These are phyloP conservation scores for Machaerirhynchus nigripectus DNA, from an alignment of 2,113 vertebrate species.

Conservation along the genomic window DNA sequence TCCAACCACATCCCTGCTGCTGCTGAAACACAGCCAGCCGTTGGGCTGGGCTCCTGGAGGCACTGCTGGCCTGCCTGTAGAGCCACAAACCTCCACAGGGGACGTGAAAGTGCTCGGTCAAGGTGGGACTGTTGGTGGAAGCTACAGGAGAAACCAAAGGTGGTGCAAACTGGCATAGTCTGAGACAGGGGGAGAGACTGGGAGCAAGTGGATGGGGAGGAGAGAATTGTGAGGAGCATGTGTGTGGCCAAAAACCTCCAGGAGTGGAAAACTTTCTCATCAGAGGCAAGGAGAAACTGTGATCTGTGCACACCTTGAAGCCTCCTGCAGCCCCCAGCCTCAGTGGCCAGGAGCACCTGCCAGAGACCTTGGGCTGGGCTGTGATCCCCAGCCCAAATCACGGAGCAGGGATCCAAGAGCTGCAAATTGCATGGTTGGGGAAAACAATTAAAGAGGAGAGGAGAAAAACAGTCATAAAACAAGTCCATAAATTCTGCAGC, in stretches of 20 bases:
- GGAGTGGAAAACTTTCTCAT: rapidly evolving
- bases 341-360: rapidly evolving
- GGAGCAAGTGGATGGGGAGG: not conserved
- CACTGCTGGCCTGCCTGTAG: not conserved
- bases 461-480: not conserved
- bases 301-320: not conserved
- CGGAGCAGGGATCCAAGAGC: not conserved
- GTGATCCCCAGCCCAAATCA: not conserved
- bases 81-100: not conserved
- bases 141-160: not conserved
- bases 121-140: not conserved
- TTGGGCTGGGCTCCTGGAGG: rapidly evolving
- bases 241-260: not conserved
- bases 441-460: not conserved
- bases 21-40: not conserved
- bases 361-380: not conserved
- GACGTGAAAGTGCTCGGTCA: rapidly evolving
- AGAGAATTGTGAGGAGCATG: rapidly evolving
- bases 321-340: not conserved
- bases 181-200: not conserved
- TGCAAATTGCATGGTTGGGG: rapidly evolving
- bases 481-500: not conserved
- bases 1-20: not conserved
- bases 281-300: rapidly evolving
- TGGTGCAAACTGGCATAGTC: rapidly evolving